Conservation (phyloP, 2,113 vertebrate species). For the Alligator sinensis region DNA sequence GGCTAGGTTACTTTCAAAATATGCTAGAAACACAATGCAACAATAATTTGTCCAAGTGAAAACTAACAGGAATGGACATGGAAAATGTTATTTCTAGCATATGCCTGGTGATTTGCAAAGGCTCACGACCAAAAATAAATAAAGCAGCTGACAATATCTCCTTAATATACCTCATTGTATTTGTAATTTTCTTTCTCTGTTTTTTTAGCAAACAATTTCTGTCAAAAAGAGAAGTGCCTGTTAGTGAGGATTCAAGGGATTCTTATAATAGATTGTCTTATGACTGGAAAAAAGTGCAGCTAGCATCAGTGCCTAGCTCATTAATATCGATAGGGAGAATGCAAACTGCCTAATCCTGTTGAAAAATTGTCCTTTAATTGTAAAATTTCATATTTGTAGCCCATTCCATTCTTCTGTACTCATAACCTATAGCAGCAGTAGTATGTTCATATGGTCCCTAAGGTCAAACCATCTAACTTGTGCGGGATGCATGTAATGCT, state of each 20-base stretch:
- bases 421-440: too few species aligned
- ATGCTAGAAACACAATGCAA: neutral
- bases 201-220: conserved; percentile 7
- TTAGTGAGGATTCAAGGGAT: neutral
- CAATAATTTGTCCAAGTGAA: conserved; percentile 7
- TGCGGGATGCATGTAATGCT: neutral
- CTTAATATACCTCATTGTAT: neutral
- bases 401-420: neutral
- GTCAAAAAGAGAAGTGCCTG: neutral
- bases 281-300: neutral
- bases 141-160: neutral
- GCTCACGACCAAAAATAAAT: conserved; percentile 24
- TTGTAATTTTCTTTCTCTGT: conserved; percentile 24
- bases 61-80: neutral
- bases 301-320: neutral
- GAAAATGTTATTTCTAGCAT: neutral
- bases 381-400: neutral
- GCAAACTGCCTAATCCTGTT: neutral
- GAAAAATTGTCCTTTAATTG: neutral
- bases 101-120: neutral
- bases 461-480: neutral
- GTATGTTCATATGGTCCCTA: fast-evolving
- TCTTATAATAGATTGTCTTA: neutral
- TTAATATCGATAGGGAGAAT: neutral
- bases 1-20: neutral